Base-by-base conservation (phyloP, 2,797 vertebrate species). In the Crossoptilon crossoptilon region DNA sequence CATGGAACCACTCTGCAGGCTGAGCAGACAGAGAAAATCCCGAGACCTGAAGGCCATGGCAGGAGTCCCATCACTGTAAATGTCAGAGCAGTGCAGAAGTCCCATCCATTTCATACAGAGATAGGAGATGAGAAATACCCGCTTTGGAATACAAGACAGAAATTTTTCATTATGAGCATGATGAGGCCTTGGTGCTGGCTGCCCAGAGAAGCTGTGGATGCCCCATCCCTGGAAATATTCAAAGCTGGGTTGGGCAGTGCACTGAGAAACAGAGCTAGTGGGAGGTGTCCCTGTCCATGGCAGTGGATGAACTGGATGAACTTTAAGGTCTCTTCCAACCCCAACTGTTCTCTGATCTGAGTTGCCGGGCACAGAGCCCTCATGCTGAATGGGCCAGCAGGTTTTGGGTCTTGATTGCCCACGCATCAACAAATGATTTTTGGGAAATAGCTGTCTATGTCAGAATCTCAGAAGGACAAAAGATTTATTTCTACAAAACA, bases 291-390 rank as follows among this genome's bases (percentile, higher is more conserved):
- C 56, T 63, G 23, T 17, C 37, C 37, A 41, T 15, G 14, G 37
- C 60, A 63, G 37, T 15, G 37, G 26, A 27, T 19, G 26, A 63
- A 26, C 24, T 63, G 60, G 16, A 27, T 19, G 37, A 41, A 26
- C 24, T 63, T 39, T 29, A 63, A 63, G 60, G 26, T 41, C 26
- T 39, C 31, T 48, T 68, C 44, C 37, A 24, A n/a, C 66, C 14
- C 23, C 22, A 35, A 31, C 27, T 29, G 7, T 22, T 24, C 39
- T 31, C 8, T 22, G 62, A 64, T 18, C 56, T 62, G 39, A 74
- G 23, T 37, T 15, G 1, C 31, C 2, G 49, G 56, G 33, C 9
- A 7, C 60, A 27, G 24, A 0, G 1, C 60, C 53, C 14, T 46
- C 60, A 5, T 31, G 31, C 12, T 70, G 43, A 53, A 46, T 3